These are phyloP conservation scores for Pitangus sulphuratus DNA, from an alignment of 2,797 vertebrate genomes.

Conservation along the genomic window DNA sequence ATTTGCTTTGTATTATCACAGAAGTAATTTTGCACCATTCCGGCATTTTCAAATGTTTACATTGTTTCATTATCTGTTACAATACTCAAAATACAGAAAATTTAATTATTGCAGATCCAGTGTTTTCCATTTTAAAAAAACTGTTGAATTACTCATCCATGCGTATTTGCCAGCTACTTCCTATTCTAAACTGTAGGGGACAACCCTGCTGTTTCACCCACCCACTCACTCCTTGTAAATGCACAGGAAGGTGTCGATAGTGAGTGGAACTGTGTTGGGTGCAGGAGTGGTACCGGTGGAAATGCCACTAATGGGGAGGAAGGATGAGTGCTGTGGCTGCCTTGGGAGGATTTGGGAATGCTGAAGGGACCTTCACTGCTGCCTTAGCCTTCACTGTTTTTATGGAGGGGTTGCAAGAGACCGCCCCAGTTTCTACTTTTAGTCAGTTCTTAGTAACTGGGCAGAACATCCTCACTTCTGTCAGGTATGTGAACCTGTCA, in stretches of 20 bases:
- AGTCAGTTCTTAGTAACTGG: not conserved
- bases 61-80: not conserved
- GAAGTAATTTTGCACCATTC: not conserved
- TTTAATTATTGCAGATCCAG: not conserved
- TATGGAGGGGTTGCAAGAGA: not conserved
- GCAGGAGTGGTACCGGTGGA: not conserved
- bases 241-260: not conserved
- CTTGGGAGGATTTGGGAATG: accelerated
- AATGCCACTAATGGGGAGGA: not conserved
- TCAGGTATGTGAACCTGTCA: not conserved
- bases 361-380: not conserved
- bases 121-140: not conserved
- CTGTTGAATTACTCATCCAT: not conserved
- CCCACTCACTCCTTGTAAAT: not conserved
- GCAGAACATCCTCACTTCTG: not conserved
- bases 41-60: not conserved
- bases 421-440: not conserved
- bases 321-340: not conserved
- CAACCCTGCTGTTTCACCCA: not conserved
- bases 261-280: accelerated
- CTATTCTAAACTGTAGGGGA: not conserved
- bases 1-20: not conserved
- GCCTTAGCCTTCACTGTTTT: not conserved
- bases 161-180: not conserved
- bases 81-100: not conserved